Base-by-base conservation (phyloP, 2,113 vertebrate genomes). In the Pseudopodoces humilis region DNA sequence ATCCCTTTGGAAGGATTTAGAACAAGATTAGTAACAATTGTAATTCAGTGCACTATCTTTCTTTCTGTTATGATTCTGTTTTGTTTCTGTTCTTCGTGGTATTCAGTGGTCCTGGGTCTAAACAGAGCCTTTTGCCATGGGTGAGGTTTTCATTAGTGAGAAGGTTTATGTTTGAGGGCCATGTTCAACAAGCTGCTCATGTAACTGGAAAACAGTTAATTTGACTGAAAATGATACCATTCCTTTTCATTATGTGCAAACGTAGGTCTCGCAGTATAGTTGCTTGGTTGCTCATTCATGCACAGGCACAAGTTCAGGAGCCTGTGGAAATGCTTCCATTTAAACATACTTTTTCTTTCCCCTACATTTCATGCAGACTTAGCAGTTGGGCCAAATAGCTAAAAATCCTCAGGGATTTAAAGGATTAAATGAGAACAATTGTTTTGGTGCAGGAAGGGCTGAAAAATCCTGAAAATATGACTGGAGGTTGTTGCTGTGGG, bases 391-490 rank as follows among this genome's bases (percentile, higher is more conserved):
- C 71, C 68, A 88, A 90, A 94, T 83, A 92, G 83, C 83, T 95
- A 68, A 76, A 93, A 96, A 82, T 84, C 83, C 86, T 88, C 55
- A 79, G 49, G 31, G 53, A 25, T 92, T 95, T 97, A 88, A 92
- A 82, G 76, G 92, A 92, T 90, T 96, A 93, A 88, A 39, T 50
- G 60, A 75, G 50, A 90, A 81, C 11, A 67, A 6, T 81, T 81
- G 37, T 81, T 88, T 69, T 60, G 41, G 80, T 60, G 25, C 33
- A 50, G 68, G 22, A 95, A 86, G 53, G 67, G 21, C 67, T 89
- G 86, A 84, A 53, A 92, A 91, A n/a, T 80, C 49, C 20, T 83
- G 83, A 63, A 95, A 95, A 56, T 71, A 63, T 16, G 31, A 56
- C 49, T 76, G 50, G 39, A 78, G 28, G n/a, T 50, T 63, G 68